Evolutionary conservation across 1,140 invertebrate species (phyloP), one percentile per base, ranked within the genome.

Genomic region (Sinella curviseta): DNA sequence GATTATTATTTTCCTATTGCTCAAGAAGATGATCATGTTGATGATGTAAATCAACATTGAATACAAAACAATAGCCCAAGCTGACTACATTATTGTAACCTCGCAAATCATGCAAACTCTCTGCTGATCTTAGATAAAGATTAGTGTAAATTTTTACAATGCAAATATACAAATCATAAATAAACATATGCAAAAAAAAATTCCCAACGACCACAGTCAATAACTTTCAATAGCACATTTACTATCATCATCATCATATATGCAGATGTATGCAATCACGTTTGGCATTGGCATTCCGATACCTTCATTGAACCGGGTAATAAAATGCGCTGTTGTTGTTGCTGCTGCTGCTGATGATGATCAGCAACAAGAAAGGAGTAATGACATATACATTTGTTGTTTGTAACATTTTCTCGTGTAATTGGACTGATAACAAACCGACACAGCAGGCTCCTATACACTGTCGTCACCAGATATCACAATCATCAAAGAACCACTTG

Each of bases 351-450:
- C 39, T n/a, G n/a, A n/a, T 20, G 39, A 48, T 60, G 57, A 60
- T 60, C 12, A 60, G 57, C 57, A 60, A 26, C 14, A 60, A 3
- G 14, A 26, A 60, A 60, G 57, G 14, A 60, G 39, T 48, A 60
- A 60, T 26, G 57, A 60, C 57, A 60, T 48, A 20, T 48, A 20
- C 57, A 60, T 60, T 60, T 12, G 14, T n/a, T 60, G 57, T 60
- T n/a, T 60, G 24, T 26, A n/a, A 60, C 57, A 60, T 60, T 60
- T 60, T 60, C 57, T 26, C 24, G 14, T n/a, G 57, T 60, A 60
- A 60, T 60, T 60, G 57, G 57, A 17, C 24, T 60, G 57, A 60
- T 60, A 60, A 60, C 57, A n/a, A 60, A 60, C 57, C 57, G 57
- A 16, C 57, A 26, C 57, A 60, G 57, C 24, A 60, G 24, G 57